These are phyloP conservation scores for Caenorhabditis inopinata DNA, from an alignment of 1,140 invertebrate genomes.

Conservation along the genomic window DNA sequence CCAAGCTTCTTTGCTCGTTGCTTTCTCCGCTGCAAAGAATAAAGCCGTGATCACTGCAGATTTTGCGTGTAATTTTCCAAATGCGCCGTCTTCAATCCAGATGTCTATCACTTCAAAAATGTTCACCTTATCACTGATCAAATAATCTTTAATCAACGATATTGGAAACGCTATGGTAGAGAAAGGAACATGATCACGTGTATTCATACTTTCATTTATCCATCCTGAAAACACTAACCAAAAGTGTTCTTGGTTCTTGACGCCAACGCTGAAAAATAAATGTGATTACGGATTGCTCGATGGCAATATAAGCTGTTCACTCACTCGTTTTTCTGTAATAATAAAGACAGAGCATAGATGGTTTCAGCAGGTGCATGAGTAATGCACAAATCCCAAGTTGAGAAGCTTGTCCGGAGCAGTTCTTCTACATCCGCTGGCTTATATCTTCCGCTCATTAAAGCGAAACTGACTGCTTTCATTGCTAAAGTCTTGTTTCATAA, in stretches of 20 bases:
- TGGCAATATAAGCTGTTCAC: neutral
- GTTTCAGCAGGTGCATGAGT: neutral
- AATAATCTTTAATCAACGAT: neutral
- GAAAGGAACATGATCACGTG: neutral
- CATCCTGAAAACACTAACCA: neutral
- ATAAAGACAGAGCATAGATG: neutral
- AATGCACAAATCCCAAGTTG: neutral
- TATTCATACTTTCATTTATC: neutral
- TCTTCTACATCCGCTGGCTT: neutral
- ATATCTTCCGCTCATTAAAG: neutral
- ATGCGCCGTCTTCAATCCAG: neutral
- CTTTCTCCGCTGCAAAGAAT: neutral
- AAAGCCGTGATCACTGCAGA: neutral
- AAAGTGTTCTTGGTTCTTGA: neutral
- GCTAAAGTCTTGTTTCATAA: neutral
- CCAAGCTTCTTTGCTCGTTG: neutral
- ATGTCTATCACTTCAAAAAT: neutral
- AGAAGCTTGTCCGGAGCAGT: neutral
- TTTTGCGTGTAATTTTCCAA: neutral
- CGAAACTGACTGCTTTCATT: slow-evolving; percentile 5
- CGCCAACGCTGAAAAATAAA: neutral
- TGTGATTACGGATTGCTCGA: neutral
- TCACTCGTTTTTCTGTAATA: neutral
- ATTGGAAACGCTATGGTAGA: neutral
- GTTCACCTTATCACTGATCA: neutral